Conservation (phyloP, 64 coral and sea anemone genomes). For the Pachyseris speciosa region DNA sequence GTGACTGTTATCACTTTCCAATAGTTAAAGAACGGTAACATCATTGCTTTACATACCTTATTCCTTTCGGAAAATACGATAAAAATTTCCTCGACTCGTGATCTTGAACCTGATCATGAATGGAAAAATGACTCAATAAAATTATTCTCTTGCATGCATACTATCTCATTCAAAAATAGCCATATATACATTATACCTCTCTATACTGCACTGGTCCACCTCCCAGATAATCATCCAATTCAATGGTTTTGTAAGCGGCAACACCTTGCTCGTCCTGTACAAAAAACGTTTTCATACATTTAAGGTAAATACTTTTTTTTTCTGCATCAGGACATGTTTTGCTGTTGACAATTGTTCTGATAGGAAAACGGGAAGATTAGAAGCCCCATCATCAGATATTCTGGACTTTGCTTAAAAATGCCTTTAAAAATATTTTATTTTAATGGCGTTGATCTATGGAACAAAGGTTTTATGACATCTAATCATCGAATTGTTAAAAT, state of each 20-base stretch:
- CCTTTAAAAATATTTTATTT: no score
- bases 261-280: conserved; percentile 93
- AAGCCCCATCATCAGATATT: no score
- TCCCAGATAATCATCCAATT: conserved; percentile 92
- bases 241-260: conserved; percentile 90
- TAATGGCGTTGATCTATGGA: no score
- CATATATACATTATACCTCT: conserved; percentile 88
- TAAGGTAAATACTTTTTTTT: not conserved
- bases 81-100: conserved; percentile 97
- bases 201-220: conserved; percentile 95
- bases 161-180: no score
- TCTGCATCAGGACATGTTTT: no score
- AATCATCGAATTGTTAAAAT: no score
- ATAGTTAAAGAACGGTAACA: no score
- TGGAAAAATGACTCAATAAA: not conserved
- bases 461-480: no score
- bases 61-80: conserved; percentile 82
- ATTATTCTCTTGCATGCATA: not conserved
- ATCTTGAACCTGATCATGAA: conserved; percentile 83
- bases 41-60: conserved; percentile 38
- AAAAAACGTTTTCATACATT: not conserved
- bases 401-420: no score
- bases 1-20: no score
- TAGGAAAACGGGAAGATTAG: no score
- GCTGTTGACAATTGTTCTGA: no score